Percentiles rank a stretch among this genome's conserved stretches.
These are phyloP conservation scores for Acrobasis suavella DNA, from an alignment of 2,888 invertebrate species.

Conservation along the genomic window DNA sequence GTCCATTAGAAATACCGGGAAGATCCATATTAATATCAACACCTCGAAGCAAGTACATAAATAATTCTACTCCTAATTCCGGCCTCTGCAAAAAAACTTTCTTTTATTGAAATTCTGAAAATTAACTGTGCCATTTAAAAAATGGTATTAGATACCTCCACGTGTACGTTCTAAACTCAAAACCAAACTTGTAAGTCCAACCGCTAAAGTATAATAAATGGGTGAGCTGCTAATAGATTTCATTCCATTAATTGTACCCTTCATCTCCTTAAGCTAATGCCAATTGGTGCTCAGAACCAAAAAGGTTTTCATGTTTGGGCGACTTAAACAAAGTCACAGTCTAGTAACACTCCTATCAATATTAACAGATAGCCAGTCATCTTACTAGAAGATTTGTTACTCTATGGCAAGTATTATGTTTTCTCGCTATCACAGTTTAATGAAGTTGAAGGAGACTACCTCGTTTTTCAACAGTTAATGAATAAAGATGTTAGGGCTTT, in stretches of 20 bases:
- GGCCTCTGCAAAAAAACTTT: too few species aligned
- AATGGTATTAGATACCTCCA: background rate
- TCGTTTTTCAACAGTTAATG: background rate
- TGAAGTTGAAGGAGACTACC: background rate
- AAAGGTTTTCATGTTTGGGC: background rate
- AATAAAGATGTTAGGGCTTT: background rate
- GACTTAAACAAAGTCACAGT: background rate
- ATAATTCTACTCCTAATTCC: too few species aligned
- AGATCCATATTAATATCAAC: too few species aligned
- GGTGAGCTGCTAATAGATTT: background rate
- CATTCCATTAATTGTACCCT: constrained; percentile 7
- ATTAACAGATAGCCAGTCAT: background rate
- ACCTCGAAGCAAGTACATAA: too few species aligned
- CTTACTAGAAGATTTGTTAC: background rate
- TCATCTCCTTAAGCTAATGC: background rate
- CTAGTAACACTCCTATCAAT: background rate
- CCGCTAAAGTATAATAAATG: constrained; percentile 1
- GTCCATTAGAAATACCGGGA: too few species aligned
- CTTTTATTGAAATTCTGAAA: too few species aligned
- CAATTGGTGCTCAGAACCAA: background rate
- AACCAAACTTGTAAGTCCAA: background rate
- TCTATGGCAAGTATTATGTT: background rate
- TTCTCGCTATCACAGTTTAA: constrained; percentile 13
- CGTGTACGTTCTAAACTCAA: background rate
- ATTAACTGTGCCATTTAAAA: background rate